Evolutionary conservation across 2,797 vertebrate genomes (phyloP).

Genomic region (Pseudomugil gertrudae): DNA sequence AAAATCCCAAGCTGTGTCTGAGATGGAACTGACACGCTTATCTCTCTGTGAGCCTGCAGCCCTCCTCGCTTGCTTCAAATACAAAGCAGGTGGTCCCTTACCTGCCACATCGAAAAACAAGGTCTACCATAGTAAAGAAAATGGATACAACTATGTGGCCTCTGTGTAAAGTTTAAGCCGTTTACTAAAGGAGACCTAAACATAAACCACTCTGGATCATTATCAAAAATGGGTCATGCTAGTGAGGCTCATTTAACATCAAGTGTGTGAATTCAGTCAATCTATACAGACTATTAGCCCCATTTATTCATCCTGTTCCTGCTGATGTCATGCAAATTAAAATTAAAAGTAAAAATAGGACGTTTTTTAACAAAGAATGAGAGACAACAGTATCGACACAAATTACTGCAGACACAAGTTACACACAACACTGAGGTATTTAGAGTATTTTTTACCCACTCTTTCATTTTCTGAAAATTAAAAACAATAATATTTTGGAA

Average conservation of each 20-base stretch:
- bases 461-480: background rate
- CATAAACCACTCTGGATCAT: slow-evolving; percentile 20
- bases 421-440: background rate
- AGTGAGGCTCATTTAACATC: slow-evolving; percentile 15
- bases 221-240: slow-evolving; percentile 24
- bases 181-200: slow-evolving; percentile 20
- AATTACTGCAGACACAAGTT: background rate
- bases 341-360: too few species aligned
- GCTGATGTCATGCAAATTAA: too few species aligned
- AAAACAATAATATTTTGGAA: background rate
- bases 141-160: slow-evolving; percentile 52
- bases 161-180: slow-evolving; percentile 39
- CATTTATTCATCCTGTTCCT: background rate
- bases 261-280: slow-evolving; percentile 1
- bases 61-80: slow-evolving; percentile 48
- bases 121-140: slow-evolving; percentile 57
- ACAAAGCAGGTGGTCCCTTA: slow-evolving; percentile 70
- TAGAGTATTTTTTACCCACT: background rate
- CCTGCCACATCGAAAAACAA: slow-evolving; percentile 56
- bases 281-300: background rate
- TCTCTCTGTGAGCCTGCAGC: slow-evolving; percentile 53
- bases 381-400: background rate
- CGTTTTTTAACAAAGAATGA: too few species aligned
- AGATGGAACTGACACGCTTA: slow-evolving; percentile 64
- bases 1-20: slow-evolving; percentile 69